Evolutionary conservation across 2,888 invertebrate genomes (phyloP), one percentile per base, ranked within the genome.

Genomic region (Pseudolycoriella hygida): DNA sequence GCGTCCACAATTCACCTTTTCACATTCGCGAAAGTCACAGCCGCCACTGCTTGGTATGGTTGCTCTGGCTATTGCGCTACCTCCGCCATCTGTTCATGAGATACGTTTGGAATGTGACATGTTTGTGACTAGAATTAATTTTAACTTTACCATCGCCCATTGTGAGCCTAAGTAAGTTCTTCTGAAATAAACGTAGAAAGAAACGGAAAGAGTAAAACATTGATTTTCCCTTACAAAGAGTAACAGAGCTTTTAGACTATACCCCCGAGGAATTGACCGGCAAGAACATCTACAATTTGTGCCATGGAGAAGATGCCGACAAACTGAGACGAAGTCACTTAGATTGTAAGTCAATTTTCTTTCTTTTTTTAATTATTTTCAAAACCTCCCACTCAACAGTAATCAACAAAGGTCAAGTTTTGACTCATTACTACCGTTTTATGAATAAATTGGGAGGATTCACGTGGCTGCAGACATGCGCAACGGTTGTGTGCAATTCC

Each of bases 391-490:
- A 5, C 17, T 34, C 3, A 40, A 34, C 25, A 94, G 94, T 94
- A 67, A 83, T 94, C 60, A 80, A 86, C 67, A 96, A 96, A 67
- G 94, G 96, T 14, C 96, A 96, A 69, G 92, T 94, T 47, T 71
- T 94, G 62, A 93, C 93, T 14, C 89, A 90, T 66, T 96, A 94
- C 70, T 93, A 89, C 67, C 79, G 94, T 57, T 68, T 96, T 59
- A 89, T 96, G 83, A 94, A 93, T 69, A 93, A 93, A 64, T 82
- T 78, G 53, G 94, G 94, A 5, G 96, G 96, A 31, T 96, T 84
- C 68, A 89, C 92, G 45, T 96, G 94, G 94, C 68, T 96, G 57
- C 94, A 94, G 67, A 92, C 90, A 1, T 96, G 94, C 64, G 94
- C 94, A 48, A 96, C 94, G 1, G 89, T 94, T 39, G 87, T 96